Base-by-base conservation (phyloP, 2,888 invertebrate genomes). In the Caenorhabditis plicata region DNA sequence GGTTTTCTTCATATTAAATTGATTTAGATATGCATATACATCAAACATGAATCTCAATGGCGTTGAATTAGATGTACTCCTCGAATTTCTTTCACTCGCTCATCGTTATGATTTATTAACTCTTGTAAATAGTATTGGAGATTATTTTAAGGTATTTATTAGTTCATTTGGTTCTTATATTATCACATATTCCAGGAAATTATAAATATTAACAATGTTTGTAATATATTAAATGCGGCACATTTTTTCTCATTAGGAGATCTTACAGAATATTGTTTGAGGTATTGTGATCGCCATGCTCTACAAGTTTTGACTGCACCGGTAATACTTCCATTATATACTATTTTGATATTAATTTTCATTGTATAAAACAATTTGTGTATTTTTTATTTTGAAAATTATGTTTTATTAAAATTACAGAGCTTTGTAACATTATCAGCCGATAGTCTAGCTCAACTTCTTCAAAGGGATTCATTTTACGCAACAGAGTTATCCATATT, bases 401-500 rank as follows among this genome's bases (percentile, higher is more conserved):
- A n/a, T n/a, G n/a, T n/a, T n/a, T n/a, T n/a, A n/a, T n/a, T n/a
- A n/a, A n/a, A n/a, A n/a, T n/a, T 68, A 29, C 33, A 71, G 71
- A 61, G 55, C 13, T 78, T 77, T 39, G 40, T 53, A 13, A 62
- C 58, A 23, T 55, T 77, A 2, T 46, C 73, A 2, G 45, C 77
- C 86, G 86, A 86, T 74, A 89, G 93, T 0, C 83, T 98, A 47
- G 88, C 88, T 77, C 90, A 91, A 80, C 86, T 98, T 8, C 85
- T 98, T 27, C 87, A 88, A 44, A 86, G 95, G 43, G 91, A 96
- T 83, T 94, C 95, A 7, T 96, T 98, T 84, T 96, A 90, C 85
- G 94, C 92, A 0, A 88, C 90, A 0, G 98, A 98, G 84, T 90
- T 91, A 32, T 90, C 93, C 75, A 94, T 98, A 68, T 98, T 98